phyloP scores from a whole-genome alignment of 2,113 vertebrate genomes.

The Chaetodon trifascialis region DNA sequence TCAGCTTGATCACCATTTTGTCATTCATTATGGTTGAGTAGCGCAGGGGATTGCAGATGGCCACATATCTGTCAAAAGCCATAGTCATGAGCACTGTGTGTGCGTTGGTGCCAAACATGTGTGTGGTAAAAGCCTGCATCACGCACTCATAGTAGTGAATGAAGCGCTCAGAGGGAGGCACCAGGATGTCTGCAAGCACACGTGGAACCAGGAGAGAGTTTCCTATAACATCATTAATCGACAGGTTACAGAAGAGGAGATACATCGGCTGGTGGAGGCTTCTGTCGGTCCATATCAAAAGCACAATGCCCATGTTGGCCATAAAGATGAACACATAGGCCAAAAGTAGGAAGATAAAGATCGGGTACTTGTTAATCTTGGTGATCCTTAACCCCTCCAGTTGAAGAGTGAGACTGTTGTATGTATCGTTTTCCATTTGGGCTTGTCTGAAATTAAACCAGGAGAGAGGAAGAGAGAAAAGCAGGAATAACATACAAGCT shows the following conservation, averaged over 20 bases:
- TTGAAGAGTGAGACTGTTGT: slow-evolving; percentile 50
- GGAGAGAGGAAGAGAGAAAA: not conserved
- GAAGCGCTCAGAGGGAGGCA: slow-evolving; percentile 13
- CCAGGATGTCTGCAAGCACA: slow-evolving; percentile 55
- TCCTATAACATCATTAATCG: slow-evolving; percentile 67
- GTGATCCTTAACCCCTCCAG: slow-evolving; percentile 66
- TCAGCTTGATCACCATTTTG: no score
- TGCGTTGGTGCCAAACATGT: slow-evolving; percentile 54
- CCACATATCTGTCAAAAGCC: slow-evolving; percentile 77
- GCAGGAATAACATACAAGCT: not conserved
- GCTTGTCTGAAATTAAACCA: not conserved
- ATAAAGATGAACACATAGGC: slow-evolving; percentile 64
- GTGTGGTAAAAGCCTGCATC: slow-evolving; percentile 73
- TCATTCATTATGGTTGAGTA: slow-evolving; percentile 70
- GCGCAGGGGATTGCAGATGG: slow-evolving; percentile 77
- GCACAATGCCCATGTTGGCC: slow-evolving; percentile 62
- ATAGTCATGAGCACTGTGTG: slow-evolving; percentile 79
- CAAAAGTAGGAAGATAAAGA: slow-evolving; percentile 62
- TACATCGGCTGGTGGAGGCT: slow-evolving; percentile 82
- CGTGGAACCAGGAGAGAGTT: slow-evolving; percentile 61
- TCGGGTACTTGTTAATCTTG: slow-evolving; percentile 46
- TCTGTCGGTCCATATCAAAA: slow-evolving; percentile 56
- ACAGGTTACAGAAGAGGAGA: slow-evolving; percentile 78
- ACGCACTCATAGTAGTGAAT: slow-evolving; percentile 19
- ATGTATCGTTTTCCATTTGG: slow-evolving; percentile 42